Percentiles rank a stretch among this genome's conserved stretches.
Conservation (phyloP, 2,797 vertebrate species). For the Thalassophryne amazonica region DNA sequence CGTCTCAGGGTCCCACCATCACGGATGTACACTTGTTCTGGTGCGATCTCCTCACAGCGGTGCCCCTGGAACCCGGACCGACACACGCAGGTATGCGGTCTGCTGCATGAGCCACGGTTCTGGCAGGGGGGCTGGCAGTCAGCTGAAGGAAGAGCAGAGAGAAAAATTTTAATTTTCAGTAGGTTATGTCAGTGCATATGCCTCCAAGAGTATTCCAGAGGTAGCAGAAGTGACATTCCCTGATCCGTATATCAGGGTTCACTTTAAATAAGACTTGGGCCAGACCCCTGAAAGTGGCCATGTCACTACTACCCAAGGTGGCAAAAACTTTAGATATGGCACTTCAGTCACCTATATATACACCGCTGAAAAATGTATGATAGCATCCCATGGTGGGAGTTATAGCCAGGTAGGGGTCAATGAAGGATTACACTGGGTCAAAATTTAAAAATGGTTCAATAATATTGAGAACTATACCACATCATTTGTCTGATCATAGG, state of each 20-base stretch:
- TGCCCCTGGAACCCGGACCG: slow-evolving; percentile 90
- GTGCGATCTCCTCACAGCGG: slow-evolving; percentile 87
- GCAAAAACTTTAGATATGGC: too few species aligned
- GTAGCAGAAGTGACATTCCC: slow-evolving; percentile 40
- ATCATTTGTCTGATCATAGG: too few species aligned
- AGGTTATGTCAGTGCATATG: slow-evolving; percentile 43
- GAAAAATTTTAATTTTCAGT: slow-evolving; percentile 46
- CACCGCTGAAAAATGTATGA: too few species aligned
- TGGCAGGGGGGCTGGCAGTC: slow-evolving; percentile 94
- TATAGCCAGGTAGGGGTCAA: too few species aligned
- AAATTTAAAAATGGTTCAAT: too few species aligned
- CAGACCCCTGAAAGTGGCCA: too few species aligned
- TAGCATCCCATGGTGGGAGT: too few species aligned
- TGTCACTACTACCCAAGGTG: too few species aligned
- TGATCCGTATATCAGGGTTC: slow-evolving; percentile 36
- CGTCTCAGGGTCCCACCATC: slow-evolving; percentile 73
- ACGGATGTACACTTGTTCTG: slow-evolving; percentile 90
- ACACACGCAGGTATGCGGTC: slow-evolving; percentile 92
- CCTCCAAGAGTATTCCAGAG: slow-evolving; percentile 19
- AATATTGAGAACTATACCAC: too few species aligned
- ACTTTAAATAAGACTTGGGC: too few species aligned
- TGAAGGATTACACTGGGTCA: too few species aligned
- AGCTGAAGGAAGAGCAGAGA: slow-evolving; percentile 76
- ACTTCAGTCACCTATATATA: too few species aligned
- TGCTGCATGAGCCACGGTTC: slow-evolving; percentile 94